phyloP scores from a whole-genome alignment of 2,113 vertebrate species.

The Ceyx melanurus region DNA sequence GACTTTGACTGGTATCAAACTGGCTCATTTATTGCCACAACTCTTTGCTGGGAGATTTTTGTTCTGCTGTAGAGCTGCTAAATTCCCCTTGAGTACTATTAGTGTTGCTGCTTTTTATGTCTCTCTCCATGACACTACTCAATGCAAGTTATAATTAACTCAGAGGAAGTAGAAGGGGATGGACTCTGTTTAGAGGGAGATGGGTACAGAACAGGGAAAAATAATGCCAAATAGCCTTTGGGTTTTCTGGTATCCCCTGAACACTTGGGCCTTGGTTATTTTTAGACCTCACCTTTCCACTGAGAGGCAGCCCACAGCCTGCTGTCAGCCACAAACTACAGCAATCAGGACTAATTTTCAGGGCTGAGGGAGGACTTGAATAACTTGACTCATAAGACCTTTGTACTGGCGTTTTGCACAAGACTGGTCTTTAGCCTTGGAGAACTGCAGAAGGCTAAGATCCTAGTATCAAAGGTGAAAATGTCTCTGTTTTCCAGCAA shows the following conservation, averaged over 20 bases:
- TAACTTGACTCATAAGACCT: conserved; percentile 17
- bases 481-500: not conserved
- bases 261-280: not conserved
- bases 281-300: conserved; percentile 14
- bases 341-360: not conserved
- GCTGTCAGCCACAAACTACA: not conserved
- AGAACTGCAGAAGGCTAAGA: not conserved
- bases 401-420: conserved; percentile 24
- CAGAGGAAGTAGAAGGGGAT: conserved; percentile 57
- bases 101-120: conserved; percentile 72
- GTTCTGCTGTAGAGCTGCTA: conserved; percentile 70
- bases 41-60: conserved; percentile 70
- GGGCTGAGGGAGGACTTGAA: not conserved
- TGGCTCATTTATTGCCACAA: conserved; percentile 70
- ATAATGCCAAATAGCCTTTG: conserved; percentile 7
- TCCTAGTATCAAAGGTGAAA: conserved; percentile 42
- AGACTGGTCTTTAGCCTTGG: not conserved
- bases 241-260: not conserved
- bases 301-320: not conserved
- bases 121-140: conserved; percentile 71
- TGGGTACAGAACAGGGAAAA: not conserved
- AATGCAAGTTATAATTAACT: conserved; percentile 74
- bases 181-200: conserved; percentile 37
- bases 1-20: conserved; percentile 70
- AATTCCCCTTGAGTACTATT: conserved; percentile 70